Percentiles rank a stretch among this genome's conserved stretches.
phyloP scores from a whole-genome alignment of 2,888 invertebrate species.

The Caenorhabditis sp. region DNA sequence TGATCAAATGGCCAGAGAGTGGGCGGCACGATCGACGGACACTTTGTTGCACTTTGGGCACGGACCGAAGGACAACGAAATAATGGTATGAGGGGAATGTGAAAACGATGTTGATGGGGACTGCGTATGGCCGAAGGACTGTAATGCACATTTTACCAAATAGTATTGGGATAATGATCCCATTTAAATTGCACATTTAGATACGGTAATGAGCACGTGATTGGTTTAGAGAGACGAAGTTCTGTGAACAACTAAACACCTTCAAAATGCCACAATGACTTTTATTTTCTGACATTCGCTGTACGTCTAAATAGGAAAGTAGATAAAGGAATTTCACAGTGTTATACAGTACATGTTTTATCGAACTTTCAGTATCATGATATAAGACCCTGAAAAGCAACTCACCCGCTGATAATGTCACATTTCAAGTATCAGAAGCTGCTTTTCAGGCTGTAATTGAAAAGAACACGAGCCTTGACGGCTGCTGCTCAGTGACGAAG shows the following conservation, averaged over 20 bases:
- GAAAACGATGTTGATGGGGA: not conserved
- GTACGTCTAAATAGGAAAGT: too few species aligned
- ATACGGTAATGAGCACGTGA: too few species aligned
- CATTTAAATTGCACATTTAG: too few species aligned
- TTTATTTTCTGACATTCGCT: too few species aligned
- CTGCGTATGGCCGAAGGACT: not conserved
- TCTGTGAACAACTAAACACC: too few species aligned
- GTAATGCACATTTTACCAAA: not conserved
- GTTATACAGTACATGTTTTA: too few species aligned
- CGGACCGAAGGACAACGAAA: conserved; percentile 2
- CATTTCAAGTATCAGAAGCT: not conserved
- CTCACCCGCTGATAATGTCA: not conserved
- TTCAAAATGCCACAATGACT: too few species aligned
- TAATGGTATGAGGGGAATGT: conserved; percentile 3
- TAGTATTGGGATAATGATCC: too few species aligned
- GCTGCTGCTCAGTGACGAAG: conserved; percentile 9
- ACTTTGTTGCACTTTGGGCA: conserved; percentile 26
- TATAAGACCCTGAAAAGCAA: not conserved
- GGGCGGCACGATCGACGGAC: not conserved
- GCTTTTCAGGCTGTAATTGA: not conserved
- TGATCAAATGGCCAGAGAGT: not conserved
- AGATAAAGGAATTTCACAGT: too few species aligned
- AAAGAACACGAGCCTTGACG: not conserved
- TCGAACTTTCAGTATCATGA: not conserved
- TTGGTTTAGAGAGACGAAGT: too few species aligned